A percentile compares a stretch with the other conserved stretches of the same genome.
These are phyloP conservation scores for Trichonephila clavipes DNA, from an alignment of 1,140 invertebrate genomes.

Conservation along the genomic window DNA sequence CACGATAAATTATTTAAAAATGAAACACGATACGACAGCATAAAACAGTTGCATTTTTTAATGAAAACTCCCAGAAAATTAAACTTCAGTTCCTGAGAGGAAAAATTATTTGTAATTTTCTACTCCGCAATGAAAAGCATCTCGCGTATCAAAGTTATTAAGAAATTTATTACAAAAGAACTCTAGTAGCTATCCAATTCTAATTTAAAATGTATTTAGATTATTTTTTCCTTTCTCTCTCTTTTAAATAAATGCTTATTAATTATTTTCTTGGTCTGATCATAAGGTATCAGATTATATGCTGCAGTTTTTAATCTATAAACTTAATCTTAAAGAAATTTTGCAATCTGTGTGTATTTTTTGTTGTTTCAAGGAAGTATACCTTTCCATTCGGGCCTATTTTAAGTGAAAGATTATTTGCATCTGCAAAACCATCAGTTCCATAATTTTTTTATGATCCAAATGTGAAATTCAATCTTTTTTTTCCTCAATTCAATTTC, in stretches of 20 bases:
- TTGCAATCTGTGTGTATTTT: not conserved
- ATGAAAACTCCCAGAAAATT: slow-evolving; percentile 18
- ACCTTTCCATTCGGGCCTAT: not conserved
- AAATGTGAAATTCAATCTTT: not conserved
- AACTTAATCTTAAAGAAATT: slow-evolving; percentile 15
- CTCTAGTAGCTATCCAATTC: slow-evolving; percentile 1
- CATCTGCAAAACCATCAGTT: not conserved
- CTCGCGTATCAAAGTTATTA: slow-evolving; percentile 8
- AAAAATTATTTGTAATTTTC: not conserved
- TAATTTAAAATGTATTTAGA: slow-evolving; percentile 36
- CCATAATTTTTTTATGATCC: not conserved
- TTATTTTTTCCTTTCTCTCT: not conserved
- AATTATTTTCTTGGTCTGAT: not conserved
- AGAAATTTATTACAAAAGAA: slow-evolving; percentile 19
- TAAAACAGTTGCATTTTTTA: not conserved
- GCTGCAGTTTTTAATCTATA: not conserved
- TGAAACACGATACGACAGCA: not conserved
- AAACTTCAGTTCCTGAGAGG: not conserved
- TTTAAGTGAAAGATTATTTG: not conserved
- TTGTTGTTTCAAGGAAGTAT: not conserved
- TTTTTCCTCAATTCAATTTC: not conserved
- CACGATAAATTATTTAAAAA: slow-evolving; percentile 4
- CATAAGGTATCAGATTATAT: not conserved
- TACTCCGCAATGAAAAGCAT: not conserved
- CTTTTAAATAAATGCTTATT: slow-evolving; percentile 19